Conservation (phyloP, 2,888 invertebrate genomes). For the Cephus nigrinus region DNA sequence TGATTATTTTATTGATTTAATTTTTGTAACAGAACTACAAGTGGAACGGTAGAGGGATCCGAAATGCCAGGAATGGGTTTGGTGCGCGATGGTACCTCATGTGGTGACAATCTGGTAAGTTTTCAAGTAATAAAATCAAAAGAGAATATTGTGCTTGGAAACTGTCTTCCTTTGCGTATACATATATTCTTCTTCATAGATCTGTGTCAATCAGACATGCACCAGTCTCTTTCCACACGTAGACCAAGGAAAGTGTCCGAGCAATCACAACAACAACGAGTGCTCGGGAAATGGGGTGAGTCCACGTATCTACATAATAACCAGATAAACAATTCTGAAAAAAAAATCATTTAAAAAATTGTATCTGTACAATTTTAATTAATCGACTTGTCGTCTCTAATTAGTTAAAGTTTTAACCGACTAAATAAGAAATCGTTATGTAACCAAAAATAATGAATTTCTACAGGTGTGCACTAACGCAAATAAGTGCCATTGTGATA, state of each 20-base stretch:
- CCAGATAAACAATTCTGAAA: background rate
- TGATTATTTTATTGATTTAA: background rate
- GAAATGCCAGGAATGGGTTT: slow-evolving; percentile 85
- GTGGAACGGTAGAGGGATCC: slow-evolving; percentile 74
- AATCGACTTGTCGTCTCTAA: background rate
- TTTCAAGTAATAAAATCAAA: background rate
- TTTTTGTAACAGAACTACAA: slow-evolving; percentile 74
- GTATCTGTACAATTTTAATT: background rate
- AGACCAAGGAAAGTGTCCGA: slow-evolving; percentile 89
- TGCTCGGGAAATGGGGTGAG: slow-evolving; percentile 97
- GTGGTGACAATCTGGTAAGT: slow-evolving; percentile 85
- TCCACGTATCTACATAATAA: slow-evolving; percentile 44
- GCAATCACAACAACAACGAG: slow-evolving; percentile 86
- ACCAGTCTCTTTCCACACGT: slow-evolving; percentile 85
- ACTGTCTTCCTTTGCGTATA: background rate
- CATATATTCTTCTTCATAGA: slow-evolving; percentile 57
- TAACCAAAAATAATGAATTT: background rate
- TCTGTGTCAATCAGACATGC: slow-evolving; percentile 96
- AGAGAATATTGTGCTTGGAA: background rate
- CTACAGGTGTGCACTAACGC: slow-evolving; percentile 89
- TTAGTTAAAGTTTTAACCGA: background rate
- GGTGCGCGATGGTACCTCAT: slow-evolving; percentile 93
- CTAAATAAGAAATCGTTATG: background rate
- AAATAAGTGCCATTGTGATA: slow-evolving; percentile 91
- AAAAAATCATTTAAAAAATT: too few species aligned